These are phyloP conservation scores for Tachina fera DNA, from an alignment of 2,888 invertebrate genomes.

Conservation along the genomic window DNA sequence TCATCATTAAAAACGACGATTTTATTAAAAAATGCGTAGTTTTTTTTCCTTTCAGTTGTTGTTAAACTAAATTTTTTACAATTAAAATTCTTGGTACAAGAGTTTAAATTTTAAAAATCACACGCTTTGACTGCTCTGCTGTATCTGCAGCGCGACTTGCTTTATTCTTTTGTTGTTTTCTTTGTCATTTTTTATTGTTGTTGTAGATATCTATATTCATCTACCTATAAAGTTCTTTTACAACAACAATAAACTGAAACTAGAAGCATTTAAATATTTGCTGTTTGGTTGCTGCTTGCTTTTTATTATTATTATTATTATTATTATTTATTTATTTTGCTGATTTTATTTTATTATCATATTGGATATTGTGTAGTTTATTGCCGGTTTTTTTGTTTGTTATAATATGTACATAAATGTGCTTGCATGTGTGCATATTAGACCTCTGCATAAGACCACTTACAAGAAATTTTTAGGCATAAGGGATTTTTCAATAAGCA, in stretches of 20 bases:
- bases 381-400: constrained; percentile 29
- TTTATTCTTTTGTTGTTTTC: constrained; percentile 17
- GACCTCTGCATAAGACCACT: too few species aligned
- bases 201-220: background rate
- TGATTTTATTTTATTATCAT: constrained; percentile 22
- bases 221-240: constrained; percentile 17
- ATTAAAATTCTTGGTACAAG: too few species aligned
- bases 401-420: background rate
- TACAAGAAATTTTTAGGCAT: too few species aligned
- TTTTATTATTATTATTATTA: background rate
- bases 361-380: constrained; percentile 44
- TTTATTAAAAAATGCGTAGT: too few species aligned
- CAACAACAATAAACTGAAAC: constrained; percentile 22
- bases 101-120: background rate
- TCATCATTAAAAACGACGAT: too few species aligned
- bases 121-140: background rate
- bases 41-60: too few species aligned
- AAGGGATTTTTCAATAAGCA: too few species aligned
- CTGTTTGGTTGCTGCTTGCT: background rate
- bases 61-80: too few species aligned
- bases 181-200: constrained; percentile 18
- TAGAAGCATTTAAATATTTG: constrained; percentile 48
- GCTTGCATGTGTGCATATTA: too few species aligned
- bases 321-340: constrained; percentile 10
- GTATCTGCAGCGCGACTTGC: background rate